Conservation (phyloP, 2,113 vertebrate species). For the Chloropsis cyanopogon region DNA sequence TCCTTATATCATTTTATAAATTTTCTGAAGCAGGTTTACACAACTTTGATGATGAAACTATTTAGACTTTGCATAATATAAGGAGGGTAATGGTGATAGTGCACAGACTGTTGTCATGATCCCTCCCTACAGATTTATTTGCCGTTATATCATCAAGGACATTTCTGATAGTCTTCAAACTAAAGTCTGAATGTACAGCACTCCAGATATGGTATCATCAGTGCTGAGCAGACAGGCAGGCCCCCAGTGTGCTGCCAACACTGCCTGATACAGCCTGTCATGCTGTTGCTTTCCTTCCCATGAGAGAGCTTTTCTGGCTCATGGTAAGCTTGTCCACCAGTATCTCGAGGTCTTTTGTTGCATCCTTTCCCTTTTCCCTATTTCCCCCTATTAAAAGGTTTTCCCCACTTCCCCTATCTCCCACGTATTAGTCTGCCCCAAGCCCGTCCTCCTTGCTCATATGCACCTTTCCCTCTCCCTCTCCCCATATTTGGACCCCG, state of each 20-base stretch:
- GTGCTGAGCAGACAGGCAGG: neutral
- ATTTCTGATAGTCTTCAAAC: neutral
- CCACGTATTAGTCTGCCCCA: no score
- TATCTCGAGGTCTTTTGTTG: neutral
- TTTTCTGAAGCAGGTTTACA: neutral
- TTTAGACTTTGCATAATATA: neutral
- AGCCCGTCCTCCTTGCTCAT: no score
- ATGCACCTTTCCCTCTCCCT: no score
- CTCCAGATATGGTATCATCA: neutral
- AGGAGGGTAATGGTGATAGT: neutral
- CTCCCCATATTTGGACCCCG: no score
- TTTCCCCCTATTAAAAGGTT: no score
- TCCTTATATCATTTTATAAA: neutral
- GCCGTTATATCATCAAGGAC: neutral
- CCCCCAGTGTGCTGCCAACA: neutral
- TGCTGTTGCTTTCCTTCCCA: neutral
- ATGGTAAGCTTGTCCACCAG: neutral
- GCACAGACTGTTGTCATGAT: neutral
- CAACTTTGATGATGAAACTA: neutral
- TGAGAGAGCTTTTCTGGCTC: neutral
- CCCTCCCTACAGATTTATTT: neutral
- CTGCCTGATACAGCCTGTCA: neutral
- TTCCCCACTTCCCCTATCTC: no score
- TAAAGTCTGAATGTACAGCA: neutral
- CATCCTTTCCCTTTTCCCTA: no score